Conservation (phyloP, 2,797 vertebrate genomes). For the Oreochromis grahami region DNA sequence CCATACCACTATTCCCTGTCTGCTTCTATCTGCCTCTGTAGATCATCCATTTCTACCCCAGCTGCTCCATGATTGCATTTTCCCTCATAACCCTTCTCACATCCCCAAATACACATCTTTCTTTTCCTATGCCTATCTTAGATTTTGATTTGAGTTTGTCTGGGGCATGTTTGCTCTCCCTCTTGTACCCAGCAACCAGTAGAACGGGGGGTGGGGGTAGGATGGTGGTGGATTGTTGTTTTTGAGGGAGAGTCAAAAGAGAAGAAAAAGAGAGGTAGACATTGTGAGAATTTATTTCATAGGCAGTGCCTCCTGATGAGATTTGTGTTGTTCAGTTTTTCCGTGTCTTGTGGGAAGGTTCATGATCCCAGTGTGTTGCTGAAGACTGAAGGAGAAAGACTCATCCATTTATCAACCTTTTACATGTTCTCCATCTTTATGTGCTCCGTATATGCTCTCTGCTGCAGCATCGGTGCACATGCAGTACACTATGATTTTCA, state of each 20-base stretch:
- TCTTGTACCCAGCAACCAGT: constrained; percentile 18
- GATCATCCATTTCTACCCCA: constrained; percentile 40
- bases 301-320: constrained; percentile 30
- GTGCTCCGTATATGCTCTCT: neutral
- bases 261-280: neutral
- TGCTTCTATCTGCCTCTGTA: constrained; percentile 20
- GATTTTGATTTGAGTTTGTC: constrained; percentile 51
- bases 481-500: neutral
- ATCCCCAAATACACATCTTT: neutral
- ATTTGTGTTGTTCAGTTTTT: constrained; percentile 16
- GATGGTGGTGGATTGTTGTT: constrained; percentile 55
- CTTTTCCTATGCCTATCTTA: constrained; percentile 19
- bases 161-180: constrained; percentile 55
- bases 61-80: constrained; percentile 53
- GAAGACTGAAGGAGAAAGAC: neutral
- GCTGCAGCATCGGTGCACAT: neutral
- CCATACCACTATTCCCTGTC: constrained; percentile 9
- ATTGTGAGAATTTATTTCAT: constrained; percentile 45
- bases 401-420: constrained; percentile 9
- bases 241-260: constrained; percentile 18
- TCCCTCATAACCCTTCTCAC: constrained; percentile 13
- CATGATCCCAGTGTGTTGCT: constrained; percentile 16
- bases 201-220: neutral
- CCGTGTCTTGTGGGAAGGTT: constrained; percentile 17
- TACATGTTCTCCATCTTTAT: neutral